Percentiles rank a stretch among this genome's conserved stretches.
phyloP scores from a whole-genome alignment of 2,888 invertebrate genomes.

The Pterostichus madidus region DNA sequence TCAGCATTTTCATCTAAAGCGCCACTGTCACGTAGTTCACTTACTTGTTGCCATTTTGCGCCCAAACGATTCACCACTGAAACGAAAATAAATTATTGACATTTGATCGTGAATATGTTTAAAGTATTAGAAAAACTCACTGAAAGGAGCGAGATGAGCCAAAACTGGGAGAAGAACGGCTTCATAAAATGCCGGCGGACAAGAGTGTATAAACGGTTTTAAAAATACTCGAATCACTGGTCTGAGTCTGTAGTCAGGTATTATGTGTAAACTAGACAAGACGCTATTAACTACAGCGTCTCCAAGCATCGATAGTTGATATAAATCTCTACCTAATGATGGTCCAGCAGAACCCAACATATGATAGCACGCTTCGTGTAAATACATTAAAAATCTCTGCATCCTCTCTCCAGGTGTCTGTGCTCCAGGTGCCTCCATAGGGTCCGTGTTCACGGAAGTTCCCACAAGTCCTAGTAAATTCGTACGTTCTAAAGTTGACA shows the following conservation, averaged over 20 bases:
- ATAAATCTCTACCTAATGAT: slow-evolving; percentile 92
- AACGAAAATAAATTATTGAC: slow-evolving; percentile 61
- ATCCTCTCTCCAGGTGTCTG: slow-evolving; percentile 86
- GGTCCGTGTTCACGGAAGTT: slow-evolving; percentile 72
- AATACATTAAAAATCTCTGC: slow-evolving; percentile 89
- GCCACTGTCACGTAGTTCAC: slow-evolving; percentile 87
- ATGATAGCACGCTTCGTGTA: slow-evolving; percentile 91
- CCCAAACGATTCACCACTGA: slow-evolving; percentile 85
- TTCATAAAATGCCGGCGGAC: slow-evolving; percentile 89
- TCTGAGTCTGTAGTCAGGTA: slow-evolving; percentile 92
- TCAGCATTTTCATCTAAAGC: slow-evolving; percentile 87
- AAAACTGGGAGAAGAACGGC: slow-evolving; percentile 89
- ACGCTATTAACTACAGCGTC: slow-evolving; percentile 86
- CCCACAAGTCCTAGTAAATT: slow-evolving; percentile 84
- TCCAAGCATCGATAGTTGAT: slow-evolving; percentile 87
- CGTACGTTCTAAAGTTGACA: slow-evolving; percentile 88
- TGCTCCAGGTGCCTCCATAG: slow-evolving; percentile 74
- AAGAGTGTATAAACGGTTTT: slow-evolving; percentile 91
- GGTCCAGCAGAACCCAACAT: slow-evolving; percentile 88
- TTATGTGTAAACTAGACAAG: slow-evolving; percentile 83
- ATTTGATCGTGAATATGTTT: not conserved
- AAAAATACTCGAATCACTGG: slow-evolving; percentile 91
- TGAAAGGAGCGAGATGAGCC: slow-evolving; percentile 87
- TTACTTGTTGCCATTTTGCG: slow-evolving; percentile 89
- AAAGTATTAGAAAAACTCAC: slow-evolving; percentile 78